Evolutionary conservation across 2,797 vertebrate species (phyloP).

Genomic region (Microchirus variegatus): DNA sequence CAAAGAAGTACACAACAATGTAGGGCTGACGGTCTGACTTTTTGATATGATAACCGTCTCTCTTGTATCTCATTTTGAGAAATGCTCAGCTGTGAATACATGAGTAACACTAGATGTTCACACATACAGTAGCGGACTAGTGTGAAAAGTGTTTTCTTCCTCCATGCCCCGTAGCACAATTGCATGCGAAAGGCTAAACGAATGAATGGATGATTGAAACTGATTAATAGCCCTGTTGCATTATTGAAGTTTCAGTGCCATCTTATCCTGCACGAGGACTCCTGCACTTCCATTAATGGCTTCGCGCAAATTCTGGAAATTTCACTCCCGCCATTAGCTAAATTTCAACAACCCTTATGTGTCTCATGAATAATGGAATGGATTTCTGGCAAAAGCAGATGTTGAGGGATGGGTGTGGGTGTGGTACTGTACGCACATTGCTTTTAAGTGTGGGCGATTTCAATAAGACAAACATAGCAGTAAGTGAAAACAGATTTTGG

Average conservation of each 20-base stretch:
- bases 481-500: conserved; percentile 3
- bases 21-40: no score
- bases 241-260: background rate
- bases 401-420: background rate
- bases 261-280: background rate
- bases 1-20: no score
- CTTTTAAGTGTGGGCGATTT: conserved; percentile 17
- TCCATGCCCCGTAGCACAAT: background rate
- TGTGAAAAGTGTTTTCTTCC: no score
- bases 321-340: conserved; percentile 3
- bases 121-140: no score
- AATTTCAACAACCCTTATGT: conserved; percentile 21
- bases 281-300: conserved; percentile 2
- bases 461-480: conserved; percentile 2
- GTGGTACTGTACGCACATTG: conserved; percentile 13
- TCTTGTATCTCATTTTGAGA: no score
- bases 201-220: conserved; percentile 8
- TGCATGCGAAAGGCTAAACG: conserved; percentile 1
- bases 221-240: background rate
- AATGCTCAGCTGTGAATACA: no score
- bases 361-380: conserved; percentile 49
- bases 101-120: no score
- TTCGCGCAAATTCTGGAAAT: background rate
- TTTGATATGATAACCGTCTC: no score
- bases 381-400: conserved; percentile 7